Base-by-base conservation (phyloP, 2,888 invertebrate species). In the Phoronis australis region DNA sequence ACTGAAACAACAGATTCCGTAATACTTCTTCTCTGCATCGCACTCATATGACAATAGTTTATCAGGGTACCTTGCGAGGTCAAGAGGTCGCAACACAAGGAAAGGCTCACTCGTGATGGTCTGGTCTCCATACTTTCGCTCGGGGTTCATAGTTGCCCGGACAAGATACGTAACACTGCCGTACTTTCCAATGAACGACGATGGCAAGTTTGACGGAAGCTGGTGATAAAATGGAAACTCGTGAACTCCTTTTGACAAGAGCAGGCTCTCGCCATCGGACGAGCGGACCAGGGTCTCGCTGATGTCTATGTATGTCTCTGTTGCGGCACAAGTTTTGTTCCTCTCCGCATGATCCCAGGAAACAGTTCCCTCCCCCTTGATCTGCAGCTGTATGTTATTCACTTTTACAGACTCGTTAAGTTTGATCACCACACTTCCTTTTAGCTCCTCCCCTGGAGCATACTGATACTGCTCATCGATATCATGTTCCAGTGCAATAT, bases 381-480 rank as follows among this genome's bases (percentile, higher is more conserved):
- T 57, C 39, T 54, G 58, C 3, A 66, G 50, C 9, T 49, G 51
- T 9, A 31, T 31, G 31, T 31, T 9, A 12, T 31, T 31, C 9
- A 31, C 15, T 4, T 26, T 12, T 41, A 59, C 47, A 3, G 50
- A 39, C 20, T 57, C 60, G 1, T 31, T 48, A 2, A 52, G 37
- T 9, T 21, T 12, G 15, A 63, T 48, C 18, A 59, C 26, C 3
- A 63, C 53, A 5, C 52, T 51, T 2, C 75, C 75, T 4, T 68
- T 48, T 15, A 76, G 54, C 21, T 65, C 60, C 62, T 76, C 74
- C 6, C 73, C 74, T 1, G 75, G 75, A 45, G 70, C 71, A 45
- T 74, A 75, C 60, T 75, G 75, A 50, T 76, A 76, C 51, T 76
- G 75, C 53, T 75, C 74, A 54, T 76, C 75, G 18, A 76, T 76